A percentile compares a stretch with the other conserved stretches of the same genome.
phyloP scores from a whole-genome alignment of 2,888 invertebrate genomes.

The Auanema sp. region DNA sequence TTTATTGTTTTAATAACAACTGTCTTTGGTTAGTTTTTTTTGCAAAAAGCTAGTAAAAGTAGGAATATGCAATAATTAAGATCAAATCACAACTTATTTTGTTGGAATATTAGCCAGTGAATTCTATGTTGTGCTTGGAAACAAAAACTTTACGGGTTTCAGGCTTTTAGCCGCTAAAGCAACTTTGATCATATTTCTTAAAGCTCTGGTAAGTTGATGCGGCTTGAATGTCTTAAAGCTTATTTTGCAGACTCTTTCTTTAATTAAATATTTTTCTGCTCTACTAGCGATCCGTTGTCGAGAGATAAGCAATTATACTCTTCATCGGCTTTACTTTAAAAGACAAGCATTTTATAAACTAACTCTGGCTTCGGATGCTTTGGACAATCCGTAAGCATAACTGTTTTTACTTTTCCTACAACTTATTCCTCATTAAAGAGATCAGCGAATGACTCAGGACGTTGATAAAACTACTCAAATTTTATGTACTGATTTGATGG shows the following conservation, averaged over 20 bases:
- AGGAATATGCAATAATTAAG: slow-evolving; percentile 58
- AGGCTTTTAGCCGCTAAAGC: slow-evolving; percentile 63
- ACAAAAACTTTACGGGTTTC: slow-evolving; percentile 64
- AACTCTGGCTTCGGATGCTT: slow-evolving; percentile 65
- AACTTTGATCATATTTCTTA: slow-evolving; percentile 62
- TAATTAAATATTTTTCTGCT: slow-evolving; percentile 66
- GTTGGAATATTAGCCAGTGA: slow-evolving; percentile 70
- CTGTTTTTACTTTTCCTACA: slow-evolving; percentile 2
- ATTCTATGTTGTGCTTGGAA: slow-evolving; percentile 69
- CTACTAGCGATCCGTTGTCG: slow-evolving; percentile 69
- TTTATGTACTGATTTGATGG: slow-evolving; percentile 66
- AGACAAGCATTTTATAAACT: slow-evolving; percentile 68
- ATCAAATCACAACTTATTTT: slow-evolving; percentile 69
- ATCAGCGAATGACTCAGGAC: slow-evolving; percentile 71
- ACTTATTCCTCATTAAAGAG: slow-evolving; percentile 64
- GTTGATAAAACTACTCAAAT: slow-evolving; percentile 67
- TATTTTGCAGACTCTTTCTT: slow-evolving; percentile 65
- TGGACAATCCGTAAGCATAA: slow-evolving; percentile 69
- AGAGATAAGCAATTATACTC: slow-evolving; percentile 65
- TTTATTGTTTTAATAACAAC: slow-evolving; percentile 63
- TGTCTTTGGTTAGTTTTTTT: slow-evolving; percentile 62
- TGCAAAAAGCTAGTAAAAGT: background rate
- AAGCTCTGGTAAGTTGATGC: slow-evolving; percentile 54
- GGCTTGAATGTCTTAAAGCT: slow-evolving; percentile 38
- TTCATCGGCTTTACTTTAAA: slow-evolving; percentile 69